These are phyloP conservation scores for Zenarchopterus dispar DNA, from an alignment of 2,797 vertebrate genomes.

Conservation along the genomic window DNA sequence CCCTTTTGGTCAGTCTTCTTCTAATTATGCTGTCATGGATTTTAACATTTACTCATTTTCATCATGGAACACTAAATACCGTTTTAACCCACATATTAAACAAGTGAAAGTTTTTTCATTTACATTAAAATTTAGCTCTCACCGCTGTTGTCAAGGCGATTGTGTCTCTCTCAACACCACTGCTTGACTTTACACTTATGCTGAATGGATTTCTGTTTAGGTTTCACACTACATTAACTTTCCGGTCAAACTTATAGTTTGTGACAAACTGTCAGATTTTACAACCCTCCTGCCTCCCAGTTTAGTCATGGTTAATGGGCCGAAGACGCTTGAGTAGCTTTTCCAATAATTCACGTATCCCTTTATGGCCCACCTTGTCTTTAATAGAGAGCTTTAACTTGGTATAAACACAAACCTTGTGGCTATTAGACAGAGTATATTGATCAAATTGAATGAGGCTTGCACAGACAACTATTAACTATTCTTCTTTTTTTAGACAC, in stretches of 20 bases:
- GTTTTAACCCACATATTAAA: background rate
- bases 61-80: too few relatives aligned
- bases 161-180: background rate
- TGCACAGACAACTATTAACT: background rate
- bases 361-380: background rate
- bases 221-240: conserved; percentile 43
- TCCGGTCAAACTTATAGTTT: conserved; percentile 30
- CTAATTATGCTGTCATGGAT: too few relatives aligned
- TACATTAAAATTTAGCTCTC: conserved; percentile 3
- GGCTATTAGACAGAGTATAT: background rate
- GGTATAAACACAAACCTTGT: background rate
- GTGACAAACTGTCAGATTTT: conserved; percentile 31
- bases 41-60: too few relatives aligned
- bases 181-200: background rate
- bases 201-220: conserved; percentile 35
- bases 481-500: background rate
- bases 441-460: background rate
- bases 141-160: conserved; percentile 7
- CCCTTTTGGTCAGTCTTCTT: too few relatives aligned
- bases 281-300: conserved; percentile 10
- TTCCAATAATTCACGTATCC: background rate
- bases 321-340: conserved; percentile 7
- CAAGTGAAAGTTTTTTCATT: background rate
- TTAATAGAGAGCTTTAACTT: background rate
- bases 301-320: conserved; percentile 19